Conservation (phyloP, 2,888 invertebrate genomes). For the Bellardia bayeri region DNA sequence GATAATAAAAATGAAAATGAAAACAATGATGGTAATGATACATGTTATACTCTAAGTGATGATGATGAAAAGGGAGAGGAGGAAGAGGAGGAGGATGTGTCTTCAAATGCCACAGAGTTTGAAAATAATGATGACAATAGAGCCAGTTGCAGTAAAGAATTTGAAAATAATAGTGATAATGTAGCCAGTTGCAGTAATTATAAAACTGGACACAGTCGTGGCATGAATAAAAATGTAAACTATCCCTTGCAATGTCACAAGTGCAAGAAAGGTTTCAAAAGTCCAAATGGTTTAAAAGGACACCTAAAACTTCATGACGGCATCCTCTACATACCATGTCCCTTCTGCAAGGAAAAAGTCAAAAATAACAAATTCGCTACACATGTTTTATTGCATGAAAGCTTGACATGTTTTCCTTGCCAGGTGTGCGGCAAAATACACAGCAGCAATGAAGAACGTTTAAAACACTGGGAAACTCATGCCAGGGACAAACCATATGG, state of each 20-base stretch:
- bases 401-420: constrained; percentile 74
- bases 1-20: too few species aligned
- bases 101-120: too few species aligned
- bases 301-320: background rate
- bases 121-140: too few species aligned
- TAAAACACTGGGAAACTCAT: constrained; percentile 84
- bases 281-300: background rate
- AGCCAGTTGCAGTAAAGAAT: too few species aligned
- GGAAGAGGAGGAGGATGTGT: too few species aligned
- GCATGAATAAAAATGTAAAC: background rate
- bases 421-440: constrained; percentile 76
- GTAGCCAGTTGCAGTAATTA: too few species aligned
- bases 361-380: constrained; percentile 56
- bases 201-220: too few species aligned
- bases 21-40: too few species aligned
- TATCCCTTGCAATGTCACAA: background rate
- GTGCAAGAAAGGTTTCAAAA: background rate
- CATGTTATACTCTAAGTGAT: too few species aligned
- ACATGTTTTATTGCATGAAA: constrained; percentile 75
- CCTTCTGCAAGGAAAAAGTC: too few species aligned
- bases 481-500: constrained; percentile 85
- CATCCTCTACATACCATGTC: background rate
- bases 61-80: too few species aligned
- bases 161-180: too few species aligned
- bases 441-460: constrained; percentile 74